phyloP scores from a whole-genome alignment of 2,888 invertebrate species.

The Yponomeuta cagnagella region DNA sequence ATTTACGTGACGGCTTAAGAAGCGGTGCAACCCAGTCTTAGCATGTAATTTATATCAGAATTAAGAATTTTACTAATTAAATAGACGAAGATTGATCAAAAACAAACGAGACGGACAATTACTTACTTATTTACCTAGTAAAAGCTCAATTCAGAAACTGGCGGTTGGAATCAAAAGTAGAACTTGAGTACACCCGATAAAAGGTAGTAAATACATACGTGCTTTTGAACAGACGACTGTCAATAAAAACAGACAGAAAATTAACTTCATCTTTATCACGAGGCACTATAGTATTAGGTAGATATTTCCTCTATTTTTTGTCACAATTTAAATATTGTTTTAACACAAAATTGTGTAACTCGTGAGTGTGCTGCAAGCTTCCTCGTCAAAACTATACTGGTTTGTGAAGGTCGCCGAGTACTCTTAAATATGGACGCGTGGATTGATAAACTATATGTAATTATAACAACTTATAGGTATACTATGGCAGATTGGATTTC shows the following conservation, averaged over 20 bases:
- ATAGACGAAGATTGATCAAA: no score
- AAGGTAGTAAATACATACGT: neutral
- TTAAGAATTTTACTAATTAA: no score
- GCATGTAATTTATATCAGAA: no score
- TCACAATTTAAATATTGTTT: conserved; percentile 15
- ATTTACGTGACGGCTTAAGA: no score
- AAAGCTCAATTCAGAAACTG: no score
- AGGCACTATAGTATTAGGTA: neutral
- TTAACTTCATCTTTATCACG: neutral
- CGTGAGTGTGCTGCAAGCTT: neutral
- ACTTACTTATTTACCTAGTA: no score
- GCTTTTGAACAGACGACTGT: neutral
- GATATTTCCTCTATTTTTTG: neutral
- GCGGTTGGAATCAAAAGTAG: no score
- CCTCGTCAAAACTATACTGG: neutral
- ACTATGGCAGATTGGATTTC: neutral
- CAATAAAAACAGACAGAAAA: neutral
- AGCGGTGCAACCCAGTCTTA: no score
- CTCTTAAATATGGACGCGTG: neutral
- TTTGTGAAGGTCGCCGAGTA: neutral
- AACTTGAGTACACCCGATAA: no score
- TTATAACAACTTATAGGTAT: neutral
- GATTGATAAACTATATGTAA: neutral
- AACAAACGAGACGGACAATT: no score
- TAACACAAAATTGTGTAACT: conserved; percentile 19